These are phyloP conservation scores for Scaptomyza parva DNA, from an alignment of 2,888 invertebrate species.

Conservation along the genomic window DNA sequence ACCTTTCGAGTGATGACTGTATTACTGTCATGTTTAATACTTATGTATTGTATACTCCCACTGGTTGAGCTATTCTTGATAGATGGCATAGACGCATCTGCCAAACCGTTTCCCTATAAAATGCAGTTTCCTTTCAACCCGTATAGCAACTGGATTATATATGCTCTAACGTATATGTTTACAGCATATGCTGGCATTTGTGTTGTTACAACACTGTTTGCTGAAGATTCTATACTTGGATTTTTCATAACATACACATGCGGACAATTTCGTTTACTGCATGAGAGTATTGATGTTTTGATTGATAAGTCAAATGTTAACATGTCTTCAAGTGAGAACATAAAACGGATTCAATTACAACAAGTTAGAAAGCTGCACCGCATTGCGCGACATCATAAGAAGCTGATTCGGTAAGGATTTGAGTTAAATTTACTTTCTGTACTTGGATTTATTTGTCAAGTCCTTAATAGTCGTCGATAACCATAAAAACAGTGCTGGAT, in stretches of 20 bases:
- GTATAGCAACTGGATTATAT: conserved; percentile 69
- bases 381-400: conserved; percentile 77
- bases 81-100: conserved; percentile 29
- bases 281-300: conserved; percentile 76
- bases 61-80: conserved; percentile 73
- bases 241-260: conserved; percentile 83
- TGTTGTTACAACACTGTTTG: conserved; percentile 83
- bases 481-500: no score
- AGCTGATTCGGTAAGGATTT: conserved; percentile 75
- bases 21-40: conserved; percentile 79
- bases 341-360: conserved; percentile 38
- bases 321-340: background rate
- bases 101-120: conserved; percentile 84
- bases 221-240: conserved; percentile 84
- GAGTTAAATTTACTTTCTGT: background rate
- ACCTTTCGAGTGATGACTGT: conserved; percentile 81
- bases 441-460: no score
- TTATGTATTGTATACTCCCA: conserved; percentile 83
- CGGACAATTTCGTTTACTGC: conserved; percentile 82
- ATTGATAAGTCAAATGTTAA: background rate
- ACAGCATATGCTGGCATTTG: conserved; percentile 83
- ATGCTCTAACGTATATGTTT: conserved; percentile 82
- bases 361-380: conserved; percentile 60
- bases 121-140: conserved; percentile 84
- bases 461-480: no score